Evolutionary conservation across 2,113 vertebrate genomes (phyloP).

Genomic region (Bettongia penicillata): DNA sequence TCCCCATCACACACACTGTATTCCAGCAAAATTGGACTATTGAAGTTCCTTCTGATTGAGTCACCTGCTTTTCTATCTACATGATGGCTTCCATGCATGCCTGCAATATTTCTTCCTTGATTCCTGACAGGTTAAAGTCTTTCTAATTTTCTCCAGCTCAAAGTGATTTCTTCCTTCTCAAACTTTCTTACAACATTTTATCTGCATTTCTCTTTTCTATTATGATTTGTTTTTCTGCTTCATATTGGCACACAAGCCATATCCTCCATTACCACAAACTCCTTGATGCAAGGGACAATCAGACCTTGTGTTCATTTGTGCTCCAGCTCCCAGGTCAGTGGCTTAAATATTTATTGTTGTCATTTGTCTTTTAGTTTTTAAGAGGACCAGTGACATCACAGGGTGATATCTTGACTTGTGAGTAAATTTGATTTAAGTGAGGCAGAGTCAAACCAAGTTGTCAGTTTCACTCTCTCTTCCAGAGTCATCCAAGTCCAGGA

Average conservation of each 20-base stretch:
- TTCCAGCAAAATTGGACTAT: not conserved
- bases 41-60: not conserved
- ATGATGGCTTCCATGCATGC: not conserved
- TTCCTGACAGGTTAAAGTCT: not conserved
- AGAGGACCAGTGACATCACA: too few species aligned
- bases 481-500: not conserved
- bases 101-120: not conserved
- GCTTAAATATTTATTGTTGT: not conserved
- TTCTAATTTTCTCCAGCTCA: not conserved
- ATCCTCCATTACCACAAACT: not conserved
- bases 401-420: not conserved
- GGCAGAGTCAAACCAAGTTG: not conserved
- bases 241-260: not conserved
- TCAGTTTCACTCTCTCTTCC: not conserved
- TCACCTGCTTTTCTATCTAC: not conserved
- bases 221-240: not conserved
- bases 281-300: not conserved
- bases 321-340: not conserved
- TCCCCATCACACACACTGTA: not conserved
- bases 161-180: not conserved
- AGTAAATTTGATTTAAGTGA: not conserved
- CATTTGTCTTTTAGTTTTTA: too few species aligned
- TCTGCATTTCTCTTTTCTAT: not conserved
- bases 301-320: not conserved
- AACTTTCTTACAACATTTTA: not conserved